Evolutionary conservation across 2,888 invertebrate species (phyloP), one percentile per base, ranked within the genome.

Genomic region (Xylophagus ater): DNA sequence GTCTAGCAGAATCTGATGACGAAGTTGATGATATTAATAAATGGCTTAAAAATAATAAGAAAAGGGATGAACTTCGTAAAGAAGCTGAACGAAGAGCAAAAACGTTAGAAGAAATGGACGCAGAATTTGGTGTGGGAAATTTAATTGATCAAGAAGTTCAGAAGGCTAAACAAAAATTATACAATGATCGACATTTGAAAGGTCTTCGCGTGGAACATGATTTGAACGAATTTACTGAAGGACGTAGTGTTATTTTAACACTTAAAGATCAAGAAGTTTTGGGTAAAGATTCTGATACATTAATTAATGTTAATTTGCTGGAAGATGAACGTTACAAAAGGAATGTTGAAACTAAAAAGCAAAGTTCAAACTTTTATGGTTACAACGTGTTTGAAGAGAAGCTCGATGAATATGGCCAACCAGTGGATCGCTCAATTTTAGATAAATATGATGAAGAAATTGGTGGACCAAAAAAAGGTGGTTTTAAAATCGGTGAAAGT

Each of bases 401-500:
- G 49, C 69, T 76, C 43, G 79, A 81, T 54, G 77, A 79, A 39
- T 72, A 72, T 41, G 77, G 80, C 4, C 71, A 78, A 42, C 73
- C 76, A 3, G 67, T 65, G 47, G 70, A 72, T 48, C 76, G 76
- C 52, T 72, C 74, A 9, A 68, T 98, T 34, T 72, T 98, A 17
- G 71, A 79, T 50, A 93, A 98, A 68, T 97, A 98, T 59, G 93
- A 97, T 60, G 93, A 93, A 55, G 93, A 93, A 65, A 81, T 93
- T 40, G 78, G 81, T 37, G 83, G 81, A 1, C 73, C 69, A 37
- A 78, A 77, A 50, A 71, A 73, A 17, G 71, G 71, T 39, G 72
- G 73, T 21, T 96, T 96, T 66, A 67, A 74, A 38, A 75, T 96
- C 44, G 93, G 92, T 18, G 71, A 74, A 51, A 73, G 75, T 41